phyloP scores from a whole-genome alignment of 1,140 invertebrate genomes.

The Drosophila burlai region DNA sequence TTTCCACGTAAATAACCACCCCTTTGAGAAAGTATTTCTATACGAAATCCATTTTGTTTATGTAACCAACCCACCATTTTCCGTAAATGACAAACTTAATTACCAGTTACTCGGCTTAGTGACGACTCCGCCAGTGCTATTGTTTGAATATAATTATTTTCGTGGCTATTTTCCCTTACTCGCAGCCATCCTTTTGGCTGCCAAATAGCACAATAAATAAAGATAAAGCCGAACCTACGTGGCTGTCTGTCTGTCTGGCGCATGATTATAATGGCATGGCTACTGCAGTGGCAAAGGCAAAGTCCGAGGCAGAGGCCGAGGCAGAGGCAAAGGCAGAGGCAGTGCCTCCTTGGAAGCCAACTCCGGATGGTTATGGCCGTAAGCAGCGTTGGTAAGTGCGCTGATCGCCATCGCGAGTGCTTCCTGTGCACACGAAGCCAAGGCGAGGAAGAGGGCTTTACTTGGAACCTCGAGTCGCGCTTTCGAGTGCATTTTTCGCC shows the following conservation, averaged over 20 bases:
- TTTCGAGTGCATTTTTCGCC: conserved; percentile 57
- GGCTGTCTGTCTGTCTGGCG: conserved; percentile 54
- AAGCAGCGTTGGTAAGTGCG: conserved; percentile 73
- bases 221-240: conserved; percentile 25
- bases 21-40: neutral
- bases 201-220: conserved; percentile 66
- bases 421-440: conserved; percentile 59
- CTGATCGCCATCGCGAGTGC: conserved; percentile 80
- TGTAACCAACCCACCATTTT: neutral
- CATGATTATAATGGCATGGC: conserved; percentile 66
- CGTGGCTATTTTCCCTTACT: conserved; percentile 22
- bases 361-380: conserved; percentile 65
- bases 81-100: conserved; percentile 40
- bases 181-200: conserved; percentile 21
- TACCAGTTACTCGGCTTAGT: conserved; percentile 27
- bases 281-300: conserved; percentile 44
- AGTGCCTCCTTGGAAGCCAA: conserved; percentile 33
- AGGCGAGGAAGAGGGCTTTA: conserved; percentile 33
- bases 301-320: conserved; percentile 1
- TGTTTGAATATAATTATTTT: conserved; percentile 48
- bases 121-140: conserved; percentile 11
- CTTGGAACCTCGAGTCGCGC: conserved; percentile 28
- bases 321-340: conserved; percentile 37
- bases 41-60: neutral
- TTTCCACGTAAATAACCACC: too few species aligned